These are phyloP conservation scores for Pachycephus smyrnensis DNA, from an alignment of 2,888 invertebrate species.

Conservation along the genomic window DNA sequence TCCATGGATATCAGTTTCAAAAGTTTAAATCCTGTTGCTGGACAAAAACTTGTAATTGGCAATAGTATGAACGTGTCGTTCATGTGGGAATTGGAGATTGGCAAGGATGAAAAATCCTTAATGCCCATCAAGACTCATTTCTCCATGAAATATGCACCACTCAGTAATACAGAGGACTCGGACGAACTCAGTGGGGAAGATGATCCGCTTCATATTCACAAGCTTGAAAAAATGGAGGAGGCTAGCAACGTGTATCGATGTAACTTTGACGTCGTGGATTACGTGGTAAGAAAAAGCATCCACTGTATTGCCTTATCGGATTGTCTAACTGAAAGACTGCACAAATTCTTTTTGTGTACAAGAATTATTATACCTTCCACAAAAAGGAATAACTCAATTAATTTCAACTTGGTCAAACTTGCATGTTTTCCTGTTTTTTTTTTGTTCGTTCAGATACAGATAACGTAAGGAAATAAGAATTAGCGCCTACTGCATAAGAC, in stretches of 20 bases:
- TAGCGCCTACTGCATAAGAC: not conserved
- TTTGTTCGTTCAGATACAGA: not conserved
- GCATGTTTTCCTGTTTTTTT: not conserved
- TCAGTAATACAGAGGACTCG: constrained; percentile 56
- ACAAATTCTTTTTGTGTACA: not conserved
- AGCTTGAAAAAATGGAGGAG: constrained; percentile 67
- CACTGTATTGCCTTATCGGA: not conserved
- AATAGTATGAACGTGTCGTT: constrained; percentile 83
- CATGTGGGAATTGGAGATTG: constrained; percentile 79
- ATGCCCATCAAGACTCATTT: constrained; percentile 74
- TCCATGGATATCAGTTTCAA: constrained; percentile 73
- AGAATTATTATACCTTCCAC: not conserved
- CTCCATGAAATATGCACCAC: constrained; percentile 71
- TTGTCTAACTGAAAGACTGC: not conserved
- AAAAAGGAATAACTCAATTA: not conserved
- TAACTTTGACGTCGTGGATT: constrained; percentile 84
- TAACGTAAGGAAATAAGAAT: not conserved
- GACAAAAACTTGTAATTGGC: constrained; percentile 76
- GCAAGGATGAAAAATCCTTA: constrained; percentile 60
- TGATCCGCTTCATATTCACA: constrained; percentile 63
- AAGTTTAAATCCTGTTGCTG: constrained; percentile 75
- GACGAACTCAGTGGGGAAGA: constrained; percentile 52
- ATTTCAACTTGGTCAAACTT: not conserved
- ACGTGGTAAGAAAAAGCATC: constrained; percentile 71
- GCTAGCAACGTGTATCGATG: constrained; percentile 69